Evolutionary conservation across 2,797 vertebrate species (phyloP), one percentile per base, ranked within the genome.

Genomic region (Propithecus deckenii): DNA sequence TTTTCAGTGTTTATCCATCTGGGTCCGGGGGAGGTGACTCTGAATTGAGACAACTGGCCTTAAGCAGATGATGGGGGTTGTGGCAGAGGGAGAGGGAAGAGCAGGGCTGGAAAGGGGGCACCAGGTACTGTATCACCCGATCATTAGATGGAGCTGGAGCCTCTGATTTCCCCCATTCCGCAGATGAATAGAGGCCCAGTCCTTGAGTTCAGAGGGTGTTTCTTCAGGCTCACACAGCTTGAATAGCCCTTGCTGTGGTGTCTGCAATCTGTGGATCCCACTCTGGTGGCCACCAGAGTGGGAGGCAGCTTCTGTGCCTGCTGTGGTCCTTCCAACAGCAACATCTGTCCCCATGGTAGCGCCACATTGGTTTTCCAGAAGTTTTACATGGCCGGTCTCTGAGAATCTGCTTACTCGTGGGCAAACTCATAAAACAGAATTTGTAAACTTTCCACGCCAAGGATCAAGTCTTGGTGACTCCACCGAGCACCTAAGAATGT

Each of bases 1-100:
- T 83, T 41, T 35, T 89, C 84, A 69, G 46, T 95, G 86, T 96
- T 96, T 95, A 89, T 72, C 52, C 75, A 55, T 13, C 59, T 3
- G 32, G 46, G 25, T 71, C 43, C 63, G 48, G 79, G 76, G 59
- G 46, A 78, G n/a, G 91, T 48, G 20, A 30, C 61, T 86, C 85
- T 69, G 67, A 84, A 20, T 4, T 0, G 52, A 76, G 61, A 67
- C 0, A 32, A 72, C n/a, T 35, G 55, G 30, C 55, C n/a, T 83
- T 52, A 25, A 41, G 80, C 55, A 55, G 89, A 55, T 43, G 46
- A 89, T 32, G 84, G 38, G 22, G n/a, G 71, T 67, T 0, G 0
- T 74, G n/a, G 48, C 2, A 28, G 71, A 57, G 17, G 43, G 61
- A 8, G 46, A 38, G 23, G 22, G 28, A 20, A 25, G 30, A 25